phyloP scores from a whole-genome alignment of 1,140 invertebrate genomes.

The Ruditapes philippinarum region DNA sequence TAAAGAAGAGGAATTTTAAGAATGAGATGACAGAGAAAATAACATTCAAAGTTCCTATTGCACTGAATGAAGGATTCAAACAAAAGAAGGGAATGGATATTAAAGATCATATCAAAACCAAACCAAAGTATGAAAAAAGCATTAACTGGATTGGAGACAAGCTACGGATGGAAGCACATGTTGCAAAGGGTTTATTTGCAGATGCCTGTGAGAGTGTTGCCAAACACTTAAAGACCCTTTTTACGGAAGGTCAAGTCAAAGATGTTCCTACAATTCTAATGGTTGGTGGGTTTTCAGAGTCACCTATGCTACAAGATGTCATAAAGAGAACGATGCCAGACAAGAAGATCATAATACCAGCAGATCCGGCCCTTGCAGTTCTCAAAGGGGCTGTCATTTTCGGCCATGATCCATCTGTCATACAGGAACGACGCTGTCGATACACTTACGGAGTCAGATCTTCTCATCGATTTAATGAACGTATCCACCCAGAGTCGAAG shows the following conservation, averaged over 20 bases:
- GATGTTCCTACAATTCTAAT: slow-evolving; percentile 42
- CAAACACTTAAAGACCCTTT: slow-evolving; percentile 8
- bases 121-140: slow-evolving; percentile 16
- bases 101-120: slow-evolving; percentile 4
- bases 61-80: slow-evolving; percentile 26
- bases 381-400: slow-evolving; percentile 54
- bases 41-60: slow-evolving; percentile 23
- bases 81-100: background rate
- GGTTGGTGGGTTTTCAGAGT: slow-evolving; percentile 55
- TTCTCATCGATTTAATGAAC: background rate
- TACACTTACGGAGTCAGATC: slow-evolving; percentile 32
- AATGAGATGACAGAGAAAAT: background rate
- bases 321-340: background rate
- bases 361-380: slow-evolving; percentile 10
- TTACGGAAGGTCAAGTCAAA: background rate
- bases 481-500: slow-evolving; percentile 1
- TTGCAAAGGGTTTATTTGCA: slow-evolving; percentile 27
- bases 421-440: background rate
- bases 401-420: slow-evolving; percentile 12
- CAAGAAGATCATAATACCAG: slow-evolving; percentile 39
- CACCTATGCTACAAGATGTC: slow-evolving; percentile 35
- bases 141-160: slow-evolving; percentile 25
- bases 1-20: slow-evolving; percentile 40
- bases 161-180: slow-evolving; percentile 10
- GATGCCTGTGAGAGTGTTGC: background rate